Conservation (phyloP, 2,888 invertebrate species). For the Adelognathus sp. region DNA sequence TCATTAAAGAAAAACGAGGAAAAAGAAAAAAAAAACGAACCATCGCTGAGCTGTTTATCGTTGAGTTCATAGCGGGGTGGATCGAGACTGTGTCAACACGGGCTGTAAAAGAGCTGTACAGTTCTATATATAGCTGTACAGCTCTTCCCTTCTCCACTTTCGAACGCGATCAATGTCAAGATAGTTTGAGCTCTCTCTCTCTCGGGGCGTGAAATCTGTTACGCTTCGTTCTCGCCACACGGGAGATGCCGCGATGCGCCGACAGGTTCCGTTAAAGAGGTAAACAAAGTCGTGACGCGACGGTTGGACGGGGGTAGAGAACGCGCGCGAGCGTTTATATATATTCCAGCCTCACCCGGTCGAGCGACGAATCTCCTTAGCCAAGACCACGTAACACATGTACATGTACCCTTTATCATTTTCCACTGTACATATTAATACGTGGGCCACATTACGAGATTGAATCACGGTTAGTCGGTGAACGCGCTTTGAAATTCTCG, state of each 20-base stretch:
- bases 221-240: conserved; percentile 35
- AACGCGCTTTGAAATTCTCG: background rate
- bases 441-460: background rate
- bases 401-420: background rate
- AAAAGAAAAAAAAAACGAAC: background rate
- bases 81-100: background rate
- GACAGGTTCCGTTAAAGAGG: conserved; percentile 11
- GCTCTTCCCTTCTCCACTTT: background rate
- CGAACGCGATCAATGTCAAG: conserved; percentile 44
- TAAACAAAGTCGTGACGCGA: conserved; percentile 9
- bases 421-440: background rate
- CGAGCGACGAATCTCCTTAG: background rate
- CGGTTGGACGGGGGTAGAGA: conserved; percentile 13
- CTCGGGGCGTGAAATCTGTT: conserved; percentile 44
- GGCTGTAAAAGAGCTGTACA: background rate
- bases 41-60: conserved; percentile 17
- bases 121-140: conserved; percentile 10
- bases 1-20: conserved; percentile 3
- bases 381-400: too few relatives aligned
- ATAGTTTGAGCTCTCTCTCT: conserved; percentile 48
- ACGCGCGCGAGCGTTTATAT: too few relatives aligned
- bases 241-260: conserved; percentile 15
- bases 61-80: conserved; percentile 31
- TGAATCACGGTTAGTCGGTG: background rate
- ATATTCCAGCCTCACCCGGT: conserved; percentile 1